Evolutionary conservation across 2,797 vertebrate species (phyloP), one percentile per base, ranked within the genome.

Genomic region (Neosilurus hyrtlii): DNA sequence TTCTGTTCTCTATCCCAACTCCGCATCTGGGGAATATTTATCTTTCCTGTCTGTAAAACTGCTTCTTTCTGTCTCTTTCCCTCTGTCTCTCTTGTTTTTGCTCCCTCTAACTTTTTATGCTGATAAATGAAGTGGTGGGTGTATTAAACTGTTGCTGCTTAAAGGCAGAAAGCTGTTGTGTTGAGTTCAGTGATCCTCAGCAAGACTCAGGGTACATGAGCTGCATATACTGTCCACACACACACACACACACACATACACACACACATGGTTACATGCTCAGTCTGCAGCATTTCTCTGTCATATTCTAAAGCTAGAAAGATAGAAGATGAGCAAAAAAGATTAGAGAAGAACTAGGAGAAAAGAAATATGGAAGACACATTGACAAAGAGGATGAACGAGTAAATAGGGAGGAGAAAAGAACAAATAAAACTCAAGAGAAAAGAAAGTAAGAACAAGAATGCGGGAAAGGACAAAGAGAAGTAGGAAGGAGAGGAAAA

Each of bases 111-210:
- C 9, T 43, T 43, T 83, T 62, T 63, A 71, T 78, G 70, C 43
- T 82, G 83, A 76, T 84, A 83, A 86, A 79, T 82, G 77, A 86
- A 68, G 35, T 73, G 52, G 76, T 63, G 18, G 81, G 35, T 80
- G 76, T 76, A 74, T 80, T 72, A 80, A 78, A 83, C 65, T 75
- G 82, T 75, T 79, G 81, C 79, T 80, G 61, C 73, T 81, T 80
- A 35, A 62, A 72, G 59, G 59, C 80, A 62, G 26, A 63, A 65
- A 79, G 24, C 78, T 76, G 62, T 80, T 76, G 54, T 73, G 52
- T 63, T 82, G 77, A 62, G 77, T 61, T 86, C 75, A 71, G 79
- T 65, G 62, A 43, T 86, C 30, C 52, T 82, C 75, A 82, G 62
- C 63, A 68, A 72, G 63, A 87, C 82, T 72, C 61, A 56, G 70